Base-by-base conservation (phyloP, 2,797 vertebrate species). In the Tympanoctomys barrerae region DNA sequence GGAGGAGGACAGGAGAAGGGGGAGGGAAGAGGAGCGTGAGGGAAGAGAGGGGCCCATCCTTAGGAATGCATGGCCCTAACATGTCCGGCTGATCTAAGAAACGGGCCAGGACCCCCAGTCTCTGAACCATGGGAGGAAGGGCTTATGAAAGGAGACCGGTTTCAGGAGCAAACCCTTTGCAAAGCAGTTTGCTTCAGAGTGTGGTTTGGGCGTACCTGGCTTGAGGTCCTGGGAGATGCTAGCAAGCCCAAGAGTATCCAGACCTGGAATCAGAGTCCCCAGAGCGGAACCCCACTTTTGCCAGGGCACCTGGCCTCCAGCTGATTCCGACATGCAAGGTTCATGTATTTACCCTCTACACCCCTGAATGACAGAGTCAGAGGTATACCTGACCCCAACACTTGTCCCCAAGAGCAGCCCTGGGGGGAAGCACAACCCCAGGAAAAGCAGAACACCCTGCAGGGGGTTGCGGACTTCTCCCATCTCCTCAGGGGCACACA, bases 221-320 rank as follows among this genome's bases (percentile, higher is more conserved):
- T 42, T 0, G 0, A 24, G 42, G 39, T 28, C 83, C 70, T 1
- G 4, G 26, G 73, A n/a, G 61, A 62, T 7, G 10, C 19, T 1
- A 24, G 31, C 7, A 11, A 42, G 66, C 39, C 59, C 75, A 13
- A 3, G 28, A 22, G 70, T 5, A 10, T 18, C 42, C 10, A 42
- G 59, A 24, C 39, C 33, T 28, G 19, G 1, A 31, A 16, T 26
- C 4, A 0, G 42, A 33, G 59, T 18, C n/a, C 19, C 59, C 0
- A 2, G 92, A 42, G 24, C 54, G 13, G 36, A 64, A 1, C 39
- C 36, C 24, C 3, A 8, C 46, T 0, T 19, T 33, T 26, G 18
- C 0, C 0, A 7, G n/a, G 64, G 61, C 13, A 59, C 24, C 22
- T 12, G 4, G 46, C 2, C 18, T 77, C 10, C 52, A 0, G 14